Evolutionary conservation across 2,113 vertebrate species (phyloP), one percentile per base, ranked within the genome.

Genomic region (Ceuthmochares aereus): DNA sequence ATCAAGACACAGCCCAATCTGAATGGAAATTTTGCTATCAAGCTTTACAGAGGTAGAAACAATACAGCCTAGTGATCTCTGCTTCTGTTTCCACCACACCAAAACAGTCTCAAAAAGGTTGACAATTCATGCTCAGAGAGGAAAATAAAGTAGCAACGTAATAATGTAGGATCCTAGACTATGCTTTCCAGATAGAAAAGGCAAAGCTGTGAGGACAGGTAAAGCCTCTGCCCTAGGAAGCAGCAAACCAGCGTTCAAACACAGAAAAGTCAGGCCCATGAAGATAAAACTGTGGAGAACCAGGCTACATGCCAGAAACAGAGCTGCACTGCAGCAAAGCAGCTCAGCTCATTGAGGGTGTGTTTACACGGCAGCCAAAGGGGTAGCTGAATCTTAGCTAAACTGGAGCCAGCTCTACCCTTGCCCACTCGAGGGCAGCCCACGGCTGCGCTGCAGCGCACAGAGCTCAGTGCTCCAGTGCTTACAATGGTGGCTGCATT

Each of bases 101-200:
- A 23, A 34, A 40, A 27, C 1, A 1, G 9, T 30, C 43, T 80
- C 43, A 26, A 83, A 94, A 77, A 60, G 7, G 7, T 32, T 3
- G 2, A 25, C 1, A 7, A 81, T 51, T 67, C 32, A 36, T 27
- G 9, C 12, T 54, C 40, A 64, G 30, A 76, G 58, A 78, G 11
- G 30, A 73, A 68, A 87, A 84, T 21, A 42, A 73, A 32, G 22
- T 9, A 80, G 11, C 5, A 27, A 29, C 0, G 0, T 40, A 34
- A 42, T 34, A 34, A 55, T 3, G 9, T 16, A 73, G 7, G 6
- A 23, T 7, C 4, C 81, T n/a, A 42, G 64, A 19, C 6, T 20
- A 9, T 4, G 8, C 15, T 64, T 94, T 76, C 29, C 25, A 58
- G 56, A 47, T 1, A 67, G 52, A 40, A 51, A 77, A 56, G 29